A percentile compares a stretch with the other conserved stretches of the same genome.
phyloP scores from a whole-genome alignment of 2,113 vertebrate species.

The Chauna torquata region DNA sequence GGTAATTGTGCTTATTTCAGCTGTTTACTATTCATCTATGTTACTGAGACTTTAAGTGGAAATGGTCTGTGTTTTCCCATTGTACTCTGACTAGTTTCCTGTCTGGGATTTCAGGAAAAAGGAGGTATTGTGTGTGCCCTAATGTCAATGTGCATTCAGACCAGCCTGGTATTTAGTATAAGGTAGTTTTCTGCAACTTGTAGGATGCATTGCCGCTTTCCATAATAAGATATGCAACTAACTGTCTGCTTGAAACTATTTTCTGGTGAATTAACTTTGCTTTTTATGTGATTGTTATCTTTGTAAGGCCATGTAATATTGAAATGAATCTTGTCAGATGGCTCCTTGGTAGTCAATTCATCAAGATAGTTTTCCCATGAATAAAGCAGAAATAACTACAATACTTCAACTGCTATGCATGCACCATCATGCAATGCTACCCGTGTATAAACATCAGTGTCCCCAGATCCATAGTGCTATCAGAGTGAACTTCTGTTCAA shows the following conservation, averaged over 20 bases:
- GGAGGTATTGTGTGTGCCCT: neutral
- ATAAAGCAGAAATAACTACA: neutral
- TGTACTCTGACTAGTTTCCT: neutral
- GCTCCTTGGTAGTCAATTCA: neutral
- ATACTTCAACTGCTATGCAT: neutral
- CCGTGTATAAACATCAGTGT: accelerated
- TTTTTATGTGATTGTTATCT: neutral
- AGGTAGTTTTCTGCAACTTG: neutral
- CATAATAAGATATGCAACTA: neutral
- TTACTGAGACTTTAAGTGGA: neutral
- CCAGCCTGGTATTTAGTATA: neutral
- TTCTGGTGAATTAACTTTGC: neutral
- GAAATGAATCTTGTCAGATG: neutral
- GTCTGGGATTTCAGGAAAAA: neutral
- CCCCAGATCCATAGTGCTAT: neutral
- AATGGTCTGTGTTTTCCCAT: neutral
- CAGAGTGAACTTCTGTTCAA: neutral
- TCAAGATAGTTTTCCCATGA: neutral
- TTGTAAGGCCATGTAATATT: neutral
- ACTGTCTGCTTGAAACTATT: neutral
- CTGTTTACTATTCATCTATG: neutral
- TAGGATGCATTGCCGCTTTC: neutral
- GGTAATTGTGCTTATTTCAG: neutral
- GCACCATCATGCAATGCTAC: accelerated
- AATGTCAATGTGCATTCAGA: neutral